A percentile compares a stretch with the other conserved stretches of the same genome.
Conservation (phyloP, 2,113 vertebrate species). For the Oryzias curvinotus region DNA sequence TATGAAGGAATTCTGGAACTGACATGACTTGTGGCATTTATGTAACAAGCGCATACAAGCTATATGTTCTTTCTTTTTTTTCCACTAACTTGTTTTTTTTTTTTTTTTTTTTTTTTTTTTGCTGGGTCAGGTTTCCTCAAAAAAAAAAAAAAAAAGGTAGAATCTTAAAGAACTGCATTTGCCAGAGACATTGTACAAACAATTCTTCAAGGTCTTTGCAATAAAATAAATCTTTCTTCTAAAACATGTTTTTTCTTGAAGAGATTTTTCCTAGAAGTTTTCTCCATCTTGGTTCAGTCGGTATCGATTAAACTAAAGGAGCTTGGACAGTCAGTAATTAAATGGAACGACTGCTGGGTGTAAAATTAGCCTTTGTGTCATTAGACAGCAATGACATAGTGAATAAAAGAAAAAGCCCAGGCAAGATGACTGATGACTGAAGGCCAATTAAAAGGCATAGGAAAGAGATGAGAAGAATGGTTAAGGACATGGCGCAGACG, state of each 20-base stretch:
- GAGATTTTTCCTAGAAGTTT: slow-evolving; percentile 37
- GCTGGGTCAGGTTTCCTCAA: no score
- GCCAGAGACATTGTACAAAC: slow-evolving; percentile 26
- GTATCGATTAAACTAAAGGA: slow-evolving; percentile 74
- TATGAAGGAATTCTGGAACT: no score
- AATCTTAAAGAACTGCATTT: no score
- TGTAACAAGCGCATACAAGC: no score
- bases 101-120: no score
- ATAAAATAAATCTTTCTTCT: slow-evolving; percentile 38
- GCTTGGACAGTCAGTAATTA: slow-evolving; percentile 79
- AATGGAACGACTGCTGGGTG: slow-evolving; percentile 77
- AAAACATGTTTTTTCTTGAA: slow-evolving; percentile 43
- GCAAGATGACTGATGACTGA: slow-evolving; percentile 70
- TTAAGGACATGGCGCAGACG: slow-evolving; percentile 44
- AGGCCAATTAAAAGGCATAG: slow-evolving; percentile 69
- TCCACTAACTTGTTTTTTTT: no score
- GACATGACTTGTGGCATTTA: no score
- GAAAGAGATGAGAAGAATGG: slow-evolving; percentile 44
- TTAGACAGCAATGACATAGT: slow-evolving; percentile 71
- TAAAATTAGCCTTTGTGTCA: slow-evolving; percentile 81
- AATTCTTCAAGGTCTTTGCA: slow-evolving; percentile 20
- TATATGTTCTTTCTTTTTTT: no score
- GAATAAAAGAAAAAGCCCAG: slow-evolving; percentile 57
- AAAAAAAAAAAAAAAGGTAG: no score
- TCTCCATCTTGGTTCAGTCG: slow-evolving; percentile 46